Conservation (phyloP, 2,113 vertebrate species). For the Riparia riparia region DNA sequence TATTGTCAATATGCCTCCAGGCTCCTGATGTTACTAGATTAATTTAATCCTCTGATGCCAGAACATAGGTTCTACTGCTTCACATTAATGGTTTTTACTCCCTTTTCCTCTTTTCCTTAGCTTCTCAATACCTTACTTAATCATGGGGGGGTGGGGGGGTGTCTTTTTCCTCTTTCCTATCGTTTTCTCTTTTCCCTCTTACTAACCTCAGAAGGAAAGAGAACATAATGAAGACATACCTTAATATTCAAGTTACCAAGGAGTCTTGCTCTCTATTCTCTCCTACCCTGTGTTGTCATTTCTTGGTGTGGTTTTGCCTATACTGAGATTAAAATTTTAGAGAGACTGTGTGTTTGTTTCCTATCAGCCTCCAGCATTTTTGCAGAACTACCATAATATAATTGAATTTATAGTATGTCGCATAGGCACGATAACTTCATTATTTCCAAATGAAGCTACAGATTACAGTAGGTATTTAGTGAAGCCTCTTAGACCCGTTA, state of each 20-base stretch:
- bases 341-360: not conserved
- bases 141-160: not conserved
- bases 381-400: not conserved
- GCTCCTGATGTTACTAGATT: not conserved
- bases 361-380: not conserved
- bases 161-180: not conserved
- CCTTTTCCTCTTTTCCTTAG: not conserved
- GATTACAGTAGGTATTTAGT: not conserved
- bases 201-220: not conserved
- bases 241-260: not conserved
- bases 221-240: not conserved
- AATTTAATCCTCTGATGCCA: slow-evolving; percentile 1
- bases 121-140: not conserved
- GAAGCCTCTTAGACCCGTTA: not conserved
- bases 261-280: not conserved
- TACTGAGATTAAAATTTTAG: not conserved
- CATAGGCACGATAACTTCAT: not conserved
- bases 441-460: not conserved
- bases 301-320: not conserved
- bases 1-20: not conserved
- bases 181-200: not conserved
- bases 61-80: not conserved
- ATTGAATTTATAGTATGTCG: not conserved
- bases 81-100: not conserved
- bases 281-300: not conserved